Evolutionary conservation across 2,888 invertebrate species (phyloP).

Genomic region (Sepiola atlantica): DNA sequence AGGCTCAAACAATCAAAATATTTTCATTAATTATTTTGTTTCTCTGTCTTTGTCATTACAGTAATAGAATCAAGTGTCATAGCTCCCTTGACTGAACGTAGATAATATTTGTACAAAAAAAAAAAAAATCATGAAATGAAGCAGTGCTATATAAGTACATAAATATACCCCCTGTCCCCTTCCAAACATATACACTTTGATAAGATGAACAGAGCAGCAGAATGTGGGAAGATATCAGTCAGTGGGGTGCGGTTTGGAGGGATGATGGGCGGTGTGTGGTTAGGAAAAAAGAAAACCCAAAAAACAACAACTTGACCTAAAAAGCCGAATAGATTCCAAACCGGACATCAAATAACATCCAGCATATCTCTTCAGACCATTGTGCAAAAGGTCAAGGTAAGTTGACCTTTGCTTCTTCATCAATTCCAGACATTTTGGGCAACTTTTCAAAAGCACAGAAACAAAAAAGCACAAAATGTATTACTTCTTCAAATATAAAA

Average conservation of each 20-base stretch:
- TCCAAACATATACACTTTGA: neutral
- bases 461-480: neutral
- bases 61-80: neutral
- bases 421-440: neutral
- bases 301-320: neutral
- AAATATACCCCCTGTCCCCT: neutral
- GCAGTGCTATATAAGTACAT: neutral
- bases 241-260: neutral
- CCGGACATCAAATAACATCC: constrained; percentile 32
- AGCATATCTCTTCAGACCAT: constrained; percentile 21
- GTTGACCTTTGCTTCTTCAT: neutral
- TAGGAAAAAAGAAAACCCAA: too few relatives aligned
- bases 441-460: neutral
- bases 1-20: too few relatives aligned
- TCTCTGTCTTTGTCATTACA: neutral
- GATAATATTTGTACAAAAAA: neutral
- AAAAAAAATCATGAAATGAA: neutral
- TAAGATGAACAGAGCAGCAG: neutral
- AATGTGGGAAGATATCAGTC: constrained; percentile 1
- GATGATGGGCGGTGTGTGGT: too few relatives aligned
- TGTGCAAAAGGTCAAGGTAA: constrained; percentile 10
- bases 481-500: too few relatives aligned
- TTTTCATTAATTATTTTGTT: neutral
- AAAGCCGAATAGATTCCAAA: constrained; percentile 3
- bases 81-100: neutral